Evolutionary conservation across 2,113 vertebrate genomes (phyloP), one percentile per base, ranked within the genome.

Genomic region (Crotalus tigris): DNA sequence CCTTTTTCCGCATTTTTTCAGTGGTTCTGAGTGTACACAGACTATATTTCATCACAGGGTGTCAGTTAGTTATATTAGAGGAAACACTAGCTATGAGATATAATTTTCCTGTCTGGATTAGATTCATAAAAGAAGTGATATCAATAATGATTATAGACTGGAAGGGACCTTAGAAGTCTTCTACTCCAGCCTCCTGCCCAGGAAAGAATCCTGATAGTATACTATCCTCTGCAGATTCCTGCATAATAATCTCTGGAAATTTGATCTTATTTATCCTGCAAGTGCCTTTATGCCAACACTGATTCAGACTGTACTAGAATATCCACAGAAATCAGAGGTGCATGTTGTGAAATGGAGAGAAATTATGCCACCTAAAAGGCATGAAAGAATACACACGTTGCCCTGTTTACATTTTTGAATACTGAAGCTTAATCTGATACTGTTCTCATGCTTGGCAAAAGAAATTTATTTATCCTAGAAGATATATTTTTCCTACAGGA

Each of bases 41-140:
- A 26, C 81, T 24, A 1, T 3, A 26, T 91, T 49, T 88, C 0
- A 2, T 29, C 12, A 54, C 75, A 90, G 26, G 55, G 9, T 94
- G 88, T 94, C 90, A 90, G 81, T 55, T 96, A 95, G 92, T 92
- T 69, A 1, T 0, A 85, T 5, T 87, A 93, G 92, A 88, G 90
- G 51, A 39, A 94, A 93, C 0, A 0, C 51, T 94, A 64, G 88
- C 86, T 39, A 3, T 89, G 86, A 93, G 89, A 86, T 57, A 81
- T 0, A 1, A n/a, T 87, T 85, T 89, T 12, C 7, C 89, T 87
- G 92, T 86, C 88, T 89, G 49, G 46, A 85, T 29, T 86, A 81
- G 87, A 49, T 58, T 53, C 64, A 57, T 90, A 29, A 89, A 93
- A 86, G 2, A 2, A 46, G 11, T 24, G 55, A 85, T 89, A 93